Base-by-base conservation (phyloP, 1,140 invertebrate genomes). In the Micrasema longulum region DNA sequence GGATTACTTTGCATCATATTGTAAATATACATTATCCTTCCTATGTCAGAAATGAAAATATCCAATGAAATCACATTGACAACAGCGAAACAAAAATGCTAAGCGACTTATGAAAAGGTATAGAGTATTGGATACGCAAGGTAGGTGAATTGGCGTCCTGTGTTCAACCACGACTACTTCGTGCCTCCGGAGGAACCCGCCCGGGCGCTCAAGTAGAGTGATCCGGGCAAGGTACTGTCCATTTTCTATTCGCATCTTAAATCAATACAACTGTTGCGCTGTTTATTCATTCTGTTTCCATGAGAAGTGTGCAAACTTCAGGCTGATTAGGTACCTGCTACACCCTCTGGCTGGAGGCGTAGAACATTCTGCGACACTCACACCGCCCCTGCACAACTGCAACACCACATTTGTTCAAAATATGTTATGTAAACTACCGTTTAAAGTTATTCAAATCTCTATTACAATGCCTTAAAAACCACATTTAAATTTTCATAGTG, bases 151-250 rank as follows among this genome's bases (percentile, higher is more conserved):
- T 60, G 52, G 41, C 38, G 38, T 71, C 70, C 73, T 72, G 73
- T 73, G 75, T 74, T 71, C 72, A 70, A 18, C 60, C 47, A 62
- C 74, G 50, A 60, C 71, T 66, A 73, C 74, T 57, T 68, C 63
- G 41, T 31, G 35, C 18, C 50, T 57, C 55, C 67, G 52, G 81
- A 83, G 84, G 85, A 84, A 82, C 86, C 74, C 81, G 85, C 84
- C 87, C 83, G 82, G 82, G 86, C 86, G 80, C 84, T 88, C 87
- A 86, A 88, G 84, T 84, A 67, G 86, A 87, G 86, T 80, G 86
- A 85, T 84, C 83, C 83, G 86, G 87, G 84, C 86, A 84, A 88
- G 87, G 87, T 88, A 88, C 86, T 82, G 86, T 87, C 45, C 12
- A 65, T 65, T 66, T 66, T 52, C 7, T 66, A 66, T 53, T 52